A percentile compares a stretch with the other conserved stretches of the same genome.
These are phyloP conservation scores for Hystrix cristata DNA, from an alignment of 2,113 vertebrate species.

Conservation along the genomic window DNA sequence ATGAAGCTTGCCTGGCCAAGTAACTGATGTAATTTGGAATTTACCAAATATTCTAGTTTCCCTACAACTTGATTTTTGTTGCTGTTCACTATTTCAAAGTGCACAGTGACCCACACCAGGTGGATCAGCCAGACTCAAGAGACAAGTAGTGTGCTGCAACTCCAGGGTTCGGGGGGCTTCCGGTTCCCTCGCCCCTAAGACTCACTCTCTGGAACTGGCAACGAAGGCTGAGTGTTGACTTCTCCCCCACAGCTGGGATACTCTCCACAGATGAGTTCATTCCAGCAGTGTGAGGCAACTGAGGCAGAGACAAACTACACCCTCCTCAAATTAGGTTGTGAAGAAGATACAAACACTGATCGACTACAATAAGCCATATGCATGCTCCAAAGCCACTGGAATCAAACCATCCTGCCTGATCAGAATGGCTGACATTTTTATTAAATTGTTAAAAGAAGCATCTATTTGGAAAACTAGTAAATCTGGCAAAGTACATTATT, in stretches of 20 bases:
- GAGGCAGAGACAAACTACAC: background rate
- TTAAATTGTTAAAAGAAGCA: conserved; percentile 15
- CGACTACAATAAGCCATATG: background rate
- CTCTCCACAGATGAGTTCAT: background rate
- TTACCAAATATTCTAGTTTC: background rate
- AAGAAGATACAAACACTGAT: background rate
- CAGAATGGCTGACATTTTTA: background rate
- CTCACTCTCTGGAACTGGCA: background rate
- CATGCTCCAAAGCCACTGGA: background rate
- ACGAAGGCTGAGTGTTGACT: background rate
- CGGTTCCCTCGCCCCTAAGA: background rate
- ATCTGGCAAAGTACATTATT: background rate
- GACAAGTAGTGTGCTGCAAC: background rate
- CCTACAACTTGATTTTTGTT: background rate
- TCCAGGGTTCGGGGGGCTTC: background rate
- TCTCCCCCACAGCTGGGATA: rapidly evolving
- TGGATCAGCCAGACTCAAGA: background rate
- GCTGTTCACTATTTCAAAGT: background rate
- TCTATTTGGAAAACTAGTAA: background rate
- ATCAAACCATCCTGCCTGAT: background rate
- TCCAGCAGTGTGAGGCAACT: background rate
- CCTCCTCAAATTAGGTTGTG: background rate
- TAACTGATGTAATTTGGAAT: background rate
- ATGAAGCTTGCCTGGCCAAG: background rate
- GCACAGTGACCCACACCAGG: background rate